Base-by-base conservation (phyloP, 1,140 invertebrate species). In the Telenomus remus region DNA sequence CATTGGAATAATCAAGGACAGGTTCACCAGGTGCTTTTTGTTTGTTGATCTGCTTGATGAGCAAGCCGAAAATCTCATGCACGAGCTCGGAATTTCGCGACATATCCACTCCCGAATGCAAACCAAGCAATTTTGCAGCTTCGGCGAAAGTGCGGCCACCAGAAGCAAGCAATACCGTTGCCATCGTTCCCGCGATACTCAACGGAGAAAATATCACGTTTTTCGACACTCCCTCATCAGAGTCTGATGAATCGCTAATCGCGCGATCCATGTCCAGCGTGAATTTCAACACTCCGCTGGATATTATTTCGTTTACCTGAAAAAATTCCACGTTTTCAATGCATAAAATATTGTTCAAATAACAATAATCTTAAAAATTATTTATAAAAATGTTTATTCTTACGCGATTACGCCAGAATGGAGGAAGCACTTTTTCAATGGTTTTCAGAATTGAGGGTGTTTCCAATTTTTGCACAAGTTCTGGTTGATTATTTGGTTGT, bases 161-260 rank as follows among this genome's bases (percentile, higher is more conserved):
- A 33, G 92, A 91, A 50, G 92, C 94, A 4, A 94, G 84, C 5
- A 94, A 85, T 2, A 92, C 87, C 81, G 94, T 89, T 14, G 91
- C 89, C 76, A 95, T 80, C 15, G 92, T 89, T 56, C 90, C 89
- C 13, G 89, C 87, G 34, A 94, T 89, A 74, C 91, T 93, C 34
- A 93, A 80, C 1, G 93, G 93, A 8, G 92, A 92, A 60, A 92
- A 90, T 15, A 93, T 84, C 5, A 91, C 79, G 81, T 93, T 93
- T 33, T 86, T 79, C 34, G 64, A 76, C n/a, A 78, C 53, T 12
- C n/a, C n/a, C n/a, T 51, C 35, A 3, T 27, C 57, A 13, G 42
- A 55, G 3, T 49, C 0, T 1, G 77, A 68, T 5, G 42, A 37
- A 14, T 48, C 37, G 5, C 33, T 73, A 27, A 88, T 84, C n/a